A percentile compares a stretch with the other conserved stretches of the same genome.
phyloP scores from a whole-genome alignment of 2,113 vertebrate genomes.

The Chaetorhynchus papuensis region DNA sequence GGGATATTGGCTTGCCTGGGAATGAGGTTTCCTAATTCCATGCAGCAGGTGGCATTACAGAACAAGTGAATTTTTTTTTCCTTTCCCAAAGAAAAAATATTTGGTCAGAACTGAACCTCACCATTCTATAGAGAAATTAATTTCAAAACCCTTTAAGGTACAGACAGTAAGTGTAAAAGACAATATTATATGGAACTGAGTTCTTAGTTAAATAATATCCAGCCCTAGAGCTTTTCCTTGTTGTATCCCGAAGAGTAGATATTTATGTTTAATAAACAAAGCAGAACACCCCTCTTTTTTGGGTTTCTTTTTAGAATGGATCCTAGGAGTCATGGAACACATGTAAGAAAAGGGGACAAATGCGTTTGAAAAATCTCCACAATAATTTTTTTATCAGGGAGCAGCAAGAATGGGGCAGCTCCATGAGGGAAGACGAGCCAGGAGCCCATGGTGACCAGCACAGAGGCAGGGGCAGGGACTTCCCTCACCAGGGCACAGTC shows the following conservation, averaged over 20 bases:
- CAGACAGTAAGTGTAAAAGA: not conserved
- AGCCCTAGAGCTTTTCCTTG: not conserved
- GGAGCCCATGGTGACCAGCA: not conserved
- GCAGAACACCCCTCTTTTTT: fast-evolving
- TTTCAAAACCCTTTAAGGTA: not conserved
- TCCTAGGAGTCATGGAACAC: not conserved
- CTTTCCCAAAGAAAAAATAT: not conserved
- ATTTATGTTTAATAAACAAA: not conserved
- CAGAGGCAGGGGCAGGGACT: not conserved
- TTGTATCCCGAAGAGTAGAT: not conserved
- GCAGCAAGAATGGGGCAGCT: not conserved
- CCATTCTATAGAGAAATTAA: not conserved
- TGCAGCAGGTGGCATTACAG: conserved; percentile 54
- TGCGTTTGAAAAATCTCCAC: not conserved
- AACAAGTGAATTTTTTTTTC: not conserved
- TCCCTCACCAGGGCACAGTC: not conserved
- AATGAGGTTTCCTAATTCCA: not conserved
- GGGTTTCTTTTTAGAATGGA: not conserved
- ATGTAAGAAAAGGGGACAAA: not conserved
- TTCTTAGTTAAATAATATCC: not conserved
- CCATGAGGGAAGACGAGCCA: not conserved
- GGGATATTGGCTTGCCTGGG: not conserved
- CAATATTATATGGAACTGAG: not conserved
- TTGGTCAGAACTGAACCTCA: not conserved
- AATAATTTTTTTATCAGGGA: not conserved